Conservation (phyloP, 2,113 vertebrate species). For the Stictonetta naevosa region DNA sequence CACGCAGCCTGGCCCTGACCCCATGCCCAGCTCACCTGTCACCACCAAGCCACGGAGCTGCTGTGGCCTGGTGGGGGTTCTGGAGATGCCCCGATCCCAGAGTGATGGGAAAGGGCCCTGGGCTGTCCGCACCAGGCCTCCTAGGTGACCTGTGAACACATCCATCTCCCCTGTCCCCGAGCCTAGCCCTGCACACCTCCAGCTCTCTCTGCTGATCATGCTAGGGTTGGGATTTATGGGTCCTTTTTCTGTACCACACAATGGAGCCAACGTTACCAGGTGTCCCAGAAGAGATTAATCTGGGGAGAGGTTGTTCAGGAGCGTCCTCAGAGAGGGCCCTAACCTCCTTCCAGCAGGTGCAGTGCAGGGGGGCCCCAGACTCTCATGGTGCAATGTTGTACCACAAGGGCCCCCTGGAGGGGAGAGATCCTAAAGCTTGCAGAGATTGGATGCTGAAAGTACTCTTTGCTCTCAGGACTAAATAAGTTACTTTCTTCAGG, state of each 20-base stretch:
- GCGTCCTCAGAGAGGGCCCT: neutral
- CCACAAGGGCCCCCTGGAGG: neutral
- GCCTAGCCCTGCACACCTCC: neutral
- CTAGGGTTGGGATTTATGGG: neutral
- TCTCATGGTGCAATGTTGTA: neutral
- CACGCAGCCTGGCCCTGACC: neutral
- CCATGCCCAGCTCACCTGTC: neutral
- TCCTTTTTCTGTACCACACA: neutral
- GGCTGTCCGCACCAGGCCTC: neutral
- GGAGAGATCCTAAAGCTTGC: neutral
- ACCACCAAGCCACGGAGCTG: neutral
- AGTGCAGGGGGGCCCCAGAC: too few relatives aligned
- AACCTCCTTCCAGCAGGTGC: neutral
- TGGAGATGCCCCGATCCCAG: too few relatives aligned
- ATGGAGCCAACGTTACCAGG: accelerated
- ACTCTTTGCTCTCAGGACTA: neutral
- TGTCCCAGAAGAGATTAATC: neutral
- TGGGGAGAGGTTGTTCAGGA: neutral
- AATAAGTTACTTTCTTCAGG: neutral
- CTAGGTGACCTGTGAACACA: neutral
- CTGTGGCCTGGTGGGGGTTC: neutral
- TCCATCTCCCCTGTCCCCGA: neutral
- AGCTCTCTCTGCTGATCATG: neutral
- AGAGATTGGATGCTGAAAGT: neutral
- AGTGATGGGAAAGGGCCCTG: neutral